These are phyloP conservation scores for Podilymbus podiceps DNA, from an alignment of 2,113 vertebrate genomes.

Conservation along the genomic window DNA sequence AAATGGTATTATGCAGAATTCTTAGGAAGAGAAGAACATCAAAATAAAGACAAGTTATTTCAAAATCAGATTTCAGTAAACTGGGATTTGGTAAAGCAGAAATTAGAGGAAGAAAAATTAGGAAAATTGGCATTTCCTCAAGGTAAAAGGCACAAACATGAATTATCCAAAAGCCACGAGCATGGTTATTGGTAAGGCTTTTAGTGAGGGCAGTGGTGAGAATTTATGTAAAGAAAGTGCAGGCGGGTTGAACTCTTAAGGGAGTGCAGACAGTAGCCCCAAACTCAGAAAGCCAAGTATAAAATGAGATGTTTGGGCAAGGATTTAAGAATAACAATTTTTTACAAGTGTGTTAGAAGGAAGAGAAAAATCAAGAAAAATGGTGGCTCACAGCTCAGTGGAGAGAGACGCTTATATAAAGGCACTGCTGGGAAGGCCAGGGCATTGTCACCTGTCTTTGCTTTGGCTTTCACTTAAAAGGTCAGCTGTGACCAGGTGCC, in stretches of 20 bases:
- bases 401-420: neutral
- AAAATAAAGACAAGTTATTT: neutral
- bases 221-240: neutral
- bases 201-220: neutral
- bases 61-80: neutral
- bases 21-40: neutral
- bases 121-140: neutral
- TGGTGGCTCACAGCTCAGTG: neutral
- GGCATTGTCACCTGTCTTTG: neutral
- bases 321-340: neutral
- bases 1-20: neutral
- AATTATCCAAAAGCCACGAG: neutral
- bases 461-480: neutral
- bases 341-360: neutral
- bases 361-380: neutral
- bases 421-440: neutral
- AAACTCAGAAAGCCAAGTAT: neutral
- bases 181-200: neutral
- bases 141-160: rapidly evolving
- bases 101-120: neutral
- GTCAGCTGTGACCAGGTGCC: neutral
- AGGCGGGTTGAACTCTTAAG: neutral
- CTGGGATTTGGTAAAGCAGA: neutral
- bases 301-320: neutral
- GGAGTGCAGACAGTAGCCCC: rapidly evolving